These are phyloP conservation scores for Elgonia sp. DNA, from an alignment of 2,888 invertebrate genomes.

Conservation along the genomic window DNA sequence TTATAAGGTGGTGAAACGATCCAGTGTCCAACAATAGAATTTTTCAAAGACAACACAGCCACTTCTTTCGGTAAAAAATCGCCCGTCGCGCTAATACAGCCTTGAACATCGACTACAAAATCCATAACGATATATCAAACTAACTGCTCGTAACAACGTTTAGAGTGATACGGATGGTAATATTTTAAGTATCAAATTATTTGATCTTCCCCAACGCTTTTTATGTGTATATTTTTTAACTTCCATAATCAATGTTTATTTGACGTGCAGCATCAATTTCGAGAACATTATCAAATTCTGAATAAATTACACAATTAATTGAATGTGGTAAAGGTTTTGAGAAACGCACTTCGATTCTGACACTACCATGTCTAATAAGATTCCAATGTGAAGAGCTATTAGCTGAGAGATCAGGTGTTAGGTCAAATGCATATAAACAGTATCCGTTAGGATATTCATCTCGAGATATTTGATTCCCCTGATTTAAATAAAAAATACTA, in stretches of 20 bases:
- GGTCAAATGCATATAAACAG: conserved; percentile 79
- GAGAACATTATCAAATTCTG: conserved; percentile 81
- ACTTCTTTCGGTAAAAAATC: not conserved
- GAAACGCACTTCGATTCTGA: conserved; percentile 79
- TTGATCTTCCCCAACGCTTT: too few species aligned
- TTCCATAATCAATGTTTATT: conserved; percentile 35
- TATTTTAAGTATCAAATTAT: too few species aligned
- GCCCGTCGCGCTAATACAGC: not conserved
- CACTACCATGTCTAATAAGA: conserved; percentile 74
- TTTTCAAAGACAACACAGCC: not conserved
- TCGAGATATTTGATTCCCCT: conserved; percentile 74
- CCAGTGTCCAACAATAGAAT: not conserved
- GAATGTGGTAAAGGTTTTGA: conserved; percentile 68
- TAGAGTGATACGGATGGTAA: too few species aligned
- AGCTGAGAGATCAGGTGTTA: conserved; percentile 79
- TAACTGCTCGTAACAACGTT: too few species aligned
- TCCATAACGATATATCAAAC: not conserved
- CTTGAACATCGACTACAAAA: not conserved
- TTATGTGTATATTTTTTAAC: not conserved
- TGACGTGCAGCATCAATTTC: conserved; percentile 78
- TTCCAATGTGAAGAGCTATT: conserved; percentile 73
- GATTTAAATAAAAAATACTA: conserved; percentile 75
- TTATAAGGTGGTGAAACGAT: not conserved
- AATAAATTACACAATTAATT: conserved; percentile 76
- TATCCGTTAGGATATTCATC: conserved; percentile 73